phyloP scores from a whole-genome alignment of 2,113 vertebrate species.

The Eulemur macaco region DNA sequence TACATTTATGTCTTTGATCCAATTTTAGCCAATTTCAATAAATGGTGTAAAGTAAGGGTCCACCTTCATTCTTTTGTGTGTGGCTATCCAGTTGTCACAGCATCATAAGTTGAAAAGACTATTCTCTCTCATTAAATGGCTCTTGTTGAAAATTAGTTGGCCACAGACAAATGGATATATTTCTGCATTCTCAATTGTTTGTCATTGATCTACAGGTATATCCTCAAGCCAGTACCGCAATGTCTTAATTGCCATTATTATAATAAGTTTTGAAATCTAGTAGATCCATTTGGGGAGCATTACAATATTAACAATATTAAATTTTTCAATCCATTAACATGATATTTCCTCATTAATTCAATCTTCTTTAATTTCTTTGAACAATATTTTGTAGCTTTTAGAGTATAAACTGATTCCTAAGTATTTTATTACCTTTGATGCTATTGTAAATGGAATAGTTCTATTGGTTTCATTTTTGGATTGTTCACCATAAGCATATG shows the following conservation, averaged over 20 bases:
- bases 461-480: background rate
- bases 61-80: background rate
- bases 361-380: background rate
- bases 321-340: background rate
- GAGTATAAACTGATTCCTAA: background rate
- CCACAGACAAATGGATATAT: too few relatives aligned
- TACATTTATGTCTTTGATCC: background rate
- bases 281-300: background rate
- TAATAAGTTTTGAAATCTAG: background rate
- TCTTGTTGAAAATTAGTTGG: too few relatives aligned
- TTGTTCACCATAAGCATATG: background rate
- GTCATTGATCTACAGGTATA: background rate
- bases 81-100: background rate
- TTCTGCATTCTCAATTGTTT: background rate
- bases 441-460: background rate
- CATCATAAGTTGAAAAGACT: background rate
- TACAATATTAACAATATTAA: background rate
- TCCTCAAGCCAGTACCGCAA: background rate
- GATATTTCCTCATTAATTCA: background rate
- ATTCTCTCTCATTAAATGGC: too few relatives aligned
- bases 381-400: background rate
- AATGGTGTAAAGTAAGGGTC: background rate
- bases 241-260: background rate
- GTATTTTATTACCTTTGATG: background rate
- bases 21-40: background rate